A percentile compares a stretch with the other conserved stretches of the same genome.
Conservation (phyloP, 2,113 vertebrate genomes). For the Brachirus orientalis region DNA sequence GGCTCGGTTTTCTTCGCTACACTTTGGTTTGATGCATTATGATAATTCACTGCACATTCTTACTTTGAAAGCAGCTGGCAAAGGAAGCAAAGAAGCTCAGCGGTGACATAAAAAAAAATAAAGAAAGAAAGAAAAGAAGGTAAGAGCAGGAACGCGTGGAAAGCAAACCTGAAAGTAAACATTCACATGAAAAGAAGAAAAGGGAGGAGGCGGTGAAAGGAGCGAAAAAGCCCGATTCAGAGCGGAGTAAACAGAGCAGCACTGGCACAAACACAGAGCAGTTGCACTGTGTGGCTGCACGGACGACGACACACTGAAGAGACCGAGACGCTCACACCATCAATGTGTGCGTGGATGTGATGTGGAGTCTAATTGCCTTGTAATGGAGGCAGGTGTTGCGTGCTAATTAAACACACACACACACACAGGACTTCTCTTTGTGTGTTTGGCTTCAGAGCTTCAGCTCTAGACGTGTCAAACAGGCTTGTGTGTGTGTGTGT, state of each 20-base stretch:
- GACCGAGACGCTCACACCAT: conserved; percentile 3
- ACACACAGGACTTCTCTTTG: conserved; percentile 36
- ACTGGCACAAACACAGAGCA: conserved; percentile 1
- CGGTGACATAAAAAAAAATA: no score
- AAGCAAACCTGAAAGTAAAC: no score
- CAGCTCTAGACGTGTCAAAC: conserved; percentile 30
- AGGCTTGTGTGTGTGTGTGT: conserved; percentile 43
- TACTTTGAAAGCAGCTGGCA: conserved; percentile 13
- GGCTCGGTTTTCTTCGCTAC: background rate
- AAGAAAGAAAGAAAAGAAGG: background rate
- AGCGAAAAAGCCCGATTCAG: conserved; percentile 10
- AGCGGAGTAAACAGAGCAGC: conserved; percentile 19
- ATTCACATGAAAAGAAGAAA: conserved; percentile 4
- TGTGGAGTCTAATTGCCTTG: conserved; percentile 42
- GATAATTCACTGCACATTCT: conserved; percentile 6
- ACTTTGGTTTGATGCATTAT: background rate
- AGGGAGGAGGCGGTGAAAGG: background rate
- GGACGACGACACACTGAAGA: background rate
- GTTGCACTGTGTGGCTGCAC: background rate
- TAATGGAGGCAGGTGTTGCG: conserved; percentile 59
- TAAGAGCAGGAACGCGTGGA: no score
- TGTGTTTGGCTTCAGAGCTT: conserved; percentile 26
- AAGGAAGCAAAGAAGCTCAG: background rate
- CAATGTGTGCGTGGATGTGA: conserved; percentile 43
- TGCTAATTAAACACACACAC: conserved; percentile 51